These are phyloP conservation scores for Chouioia cunea DNA, from an alignment of 2,888 invertebrate species.

Conservation along the genomic window DNA sequence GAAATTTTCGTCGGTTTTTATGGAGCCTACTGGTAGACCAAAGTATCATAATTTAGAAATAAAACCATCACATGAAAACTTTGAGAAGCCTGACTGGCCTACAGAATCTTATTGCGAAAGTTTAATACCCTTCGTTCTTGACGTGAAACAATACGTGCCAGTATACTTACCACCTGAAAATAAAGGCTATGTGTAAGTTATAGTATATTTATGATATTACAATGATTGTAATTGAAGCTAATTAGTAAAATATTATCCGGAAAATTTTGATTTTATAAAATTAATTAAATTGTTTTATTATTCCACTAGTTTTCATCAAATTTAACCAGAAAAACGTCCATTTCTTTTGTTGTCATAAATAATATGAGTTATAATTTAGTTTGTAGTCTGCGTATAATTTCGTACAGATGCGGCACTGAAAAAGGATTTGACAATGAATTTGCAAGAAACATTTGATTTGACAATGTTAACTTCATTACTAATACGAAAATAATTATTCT, in stretches of 20 bases:
- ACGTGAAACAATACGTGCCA: conserved; percentile 70
- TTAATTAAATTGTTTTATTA: neutral
- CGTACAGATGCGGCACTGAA: too few relatives aligned
- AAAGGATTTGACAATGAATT: too few relatives aligned
- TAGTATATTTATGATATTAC: neutral
- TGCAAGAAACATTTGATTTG: too few relatives aligned
- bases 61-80: conserved; percentile 51
- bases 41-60: conserved; percentile 56
- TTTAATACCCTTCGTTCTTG: conserved; percentile 47
- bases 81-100: conserved; percentile 57
- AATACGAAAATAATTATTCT: too few relatives aligned
- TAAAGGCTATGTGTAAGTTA: conserved; percentile 79
- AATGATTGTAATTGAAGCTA: too few relatives aligned
- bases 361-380: too few relatives aligned
- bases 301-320: conserved; percentile 1
- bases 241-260: neutral
- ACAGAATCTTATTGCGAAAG: conserved; percentile 53
- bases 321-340: neutral
- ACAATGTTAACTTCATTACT: too few relatives aligned
- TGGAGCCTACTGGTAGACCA: conserved; percentile 55
- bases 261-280: conserved; percentile 20
- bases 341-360: conserved; percentile 7
- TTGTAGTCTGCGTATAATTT: too few relatives aligned
- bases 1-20: conserved; percentile 49
- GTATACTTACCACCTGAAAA: conserved; percentile 82